A percentile compares a stretch with the other conserved stretches of the same genome.
Conservation (phyloP, 1,140 invertebrate genomes). For the Brachionus asplanchnoidis region DNA sequence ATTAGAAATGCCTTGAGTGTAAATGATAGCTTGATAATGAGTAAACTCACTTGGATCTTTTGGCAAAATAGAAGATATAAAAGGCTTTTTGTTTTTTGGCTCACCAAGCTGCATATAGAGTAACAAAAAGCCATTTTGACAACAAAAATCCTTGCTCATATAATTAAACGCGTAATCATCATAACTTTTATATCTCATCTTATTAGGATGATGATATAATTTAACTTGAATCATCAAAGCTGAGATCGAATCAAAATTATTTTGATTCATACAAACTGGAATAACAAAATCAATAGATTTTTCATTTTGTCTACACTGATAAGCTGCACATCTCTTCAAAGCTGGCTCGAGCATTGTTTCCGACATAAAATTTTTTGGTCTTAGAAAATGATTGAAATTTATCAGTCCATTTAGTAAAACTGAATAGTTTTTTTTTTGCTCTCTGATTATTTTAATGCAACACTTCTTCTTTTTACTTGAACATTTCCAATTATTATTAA, state of each 20-base stretch:
- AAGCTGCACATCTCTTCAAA: background rate
- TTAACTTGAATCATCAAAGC: background rate
- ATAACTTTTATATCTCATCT: background rate
- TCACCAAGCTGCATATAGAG: constrained; percentile 15
- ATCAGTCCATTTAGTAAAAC: background rate
- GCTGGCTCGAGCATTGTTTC: background rate
- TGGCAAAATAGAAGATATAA: background rate
- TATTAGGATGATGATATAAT: background rate
- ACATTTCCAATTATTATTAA: too few relatives aligned
- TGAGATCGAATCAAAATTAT: background rate
- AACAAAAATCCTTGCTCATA: background rate
- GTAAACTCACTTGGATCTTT: background rate
- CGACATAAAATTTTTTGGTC: background rate
- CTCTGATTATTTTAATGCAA: too few relatives aligned
- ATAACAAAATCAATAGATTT: background rate
- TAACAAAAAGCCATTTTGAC: background rate
- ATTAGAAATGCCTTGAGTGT: background rate
- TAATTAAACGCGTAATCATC: background rate
- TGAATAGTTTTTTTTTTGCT: background rate
- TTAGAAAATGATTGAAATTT: constrained; percentile 10
- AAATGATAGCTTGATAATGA: background rate
- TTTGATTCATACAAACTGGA: background rate
- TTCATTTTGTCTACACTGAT: background rate
- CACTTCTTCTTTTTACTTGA: too few relatives aligned
- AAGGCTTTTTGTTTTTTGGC: background rate